Evolutionary conservation across 2,797 vertebrate genomes (phyloP).

Genomic region (Heteromormyrus szaboi): DNA sequence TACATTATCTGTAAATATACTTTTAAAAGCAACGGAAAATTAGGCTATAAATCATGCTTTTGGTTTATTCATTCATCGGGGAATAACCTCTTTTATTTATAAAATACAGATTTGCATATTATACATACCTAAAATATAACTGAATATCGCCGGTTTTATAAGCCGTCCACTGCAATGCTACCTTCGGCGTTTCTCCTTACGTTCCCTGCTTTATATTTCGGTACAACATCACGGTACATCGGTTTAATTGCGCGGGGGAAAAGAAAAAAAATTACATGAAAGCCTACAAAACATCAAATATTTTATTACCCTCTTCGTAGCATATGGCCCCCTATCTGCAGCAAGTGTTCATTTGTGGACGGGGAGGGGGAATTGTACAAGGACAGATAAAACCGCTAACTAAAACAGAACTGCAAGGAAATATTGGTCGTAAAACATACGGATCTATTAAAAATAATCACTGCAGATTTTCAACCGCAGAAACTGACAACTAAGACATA

Average conservation of each 20-base stretch:
- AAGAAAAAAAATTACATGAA: slow-evolving; percentile 48
- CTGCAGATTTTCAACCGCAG: slow-evolving; percentile 59
- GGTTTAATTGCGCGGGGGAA: neutral
- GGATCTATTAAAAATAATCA: slow-evolving; percentile 69
- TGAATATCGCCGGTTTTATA: neutral
- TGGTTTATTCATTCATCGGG: neutral
- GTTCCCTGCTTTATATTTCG: neutral
- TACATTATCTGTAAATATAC: neutral
- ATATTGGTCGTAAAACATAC: slow-evolving; percentile 64
- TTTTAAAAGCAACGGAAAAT: neutral
- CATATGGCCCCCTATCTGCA: slow-evolving; percentile 68
- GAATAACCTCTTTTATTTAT: neutral
- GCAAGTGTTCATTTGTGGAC: slow-evolving; percentile 62
- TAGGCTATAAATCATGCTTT: neutral
- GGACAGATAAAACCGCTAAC: slow-evolving; percentile 66
- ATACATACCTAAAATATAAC: neutral
- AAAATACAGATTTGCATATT: neutral
- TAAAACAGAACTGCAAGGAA: slow-evolving; percentile 71
- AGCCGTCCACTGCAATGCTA: neutral
- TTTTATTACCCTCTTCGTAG: slow-evolving; percentile 49
- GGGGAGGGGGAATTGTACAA: slow-evolving; percentile 58
- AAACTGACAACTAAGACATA: slow-evolving; percentile 58
- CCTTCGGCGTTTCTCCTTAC: neutral
- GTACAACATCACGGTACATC: neutral
- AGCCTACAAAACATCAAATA: slow-evolving; percentile 57